Base-by-base conservation (phyloP, 2,797 vertebrate genomes). In the Calcarius lapponicus region DNA sequence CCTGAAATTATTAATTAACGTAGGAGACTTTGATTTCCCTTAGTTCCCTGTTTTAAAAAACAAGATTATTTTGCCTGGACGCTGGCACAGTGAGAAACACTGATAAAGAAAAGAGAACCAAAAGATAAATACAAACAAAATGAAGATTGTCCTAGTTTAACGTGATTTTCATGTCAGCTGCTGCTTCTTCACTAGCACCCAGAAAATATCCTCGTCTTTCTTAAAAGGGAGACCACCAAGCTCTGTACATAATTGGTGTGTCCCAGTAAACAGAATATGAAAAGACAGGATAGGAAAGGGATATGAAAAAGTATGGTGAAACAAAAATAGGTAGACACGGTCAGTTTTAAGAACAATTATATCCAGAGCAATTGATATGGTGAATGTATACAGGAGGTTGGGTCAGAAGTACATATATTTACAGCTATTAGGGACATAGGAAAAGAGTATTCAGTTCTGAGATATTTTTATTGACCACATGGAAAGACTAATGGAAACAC, bases 1-100 rank as follows among this genome's bases (percentile, higher is more conserved):
- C 3, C n/a, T 47, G 19, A 26, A 50, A 60, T 24, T 8, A 7
- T 19, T 6, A 7, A 7, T 51, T 1, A 0, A 17, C 51, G 18
- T 50, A 42, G 17, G 16, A 84, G 28, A 70, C 7, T 40, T 43
- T 26, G 11, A 43, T 75, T 92, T 80, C 11, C 22, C 65, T 80
- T 34, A 8, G 34, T 70, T 32, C 11, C 13, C 3, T 11, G 5
- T 51, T 60, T 60, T 53, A 51, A 75, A 92, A 65, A 9, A 36
- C 36, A 73, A 21, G 5, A 45, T 32, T 45, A 25, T 71, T 53
- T 66, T 80, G n/a, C 4, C 29, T 18, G 36, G 32, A 21, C 53
- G 5, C 12, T 84, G 40, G 7, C 21, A 79, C 70, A 36, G 31
- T 43, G 57, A 51, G 12, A 26, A 62, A 51, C 11, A 34, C 22